These are phyloP conservation scores for Trichogramma evanescens DNA, from an alignment of 2,888 invertebrate genomes.

Conservation along the genomic window DNA sequence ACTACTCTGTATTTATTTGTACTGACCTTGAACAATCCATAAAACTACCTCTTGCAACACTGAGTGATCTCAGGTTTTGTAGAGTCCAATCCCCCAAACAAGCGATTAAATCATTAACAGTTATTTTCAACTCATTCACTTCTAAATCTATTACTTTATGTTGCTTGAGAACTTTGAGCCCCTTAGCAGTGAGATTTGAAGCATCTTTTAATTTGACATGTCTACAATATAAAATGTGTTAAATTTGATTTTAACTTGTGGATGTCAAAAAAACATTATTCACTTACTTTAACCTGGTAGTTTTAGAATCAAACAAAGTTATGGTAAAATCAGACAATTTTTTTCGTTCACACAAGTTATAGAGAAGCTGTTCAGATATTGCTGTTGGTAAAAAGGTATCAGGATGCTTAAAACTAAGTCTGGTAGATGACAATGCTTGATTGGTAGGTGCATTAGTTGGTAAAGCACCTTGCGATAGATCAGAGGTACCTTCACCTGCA, in stretches of 20 bases:
- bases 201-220: constrained; percentile 57
- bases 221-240: constrained; percentile 33
- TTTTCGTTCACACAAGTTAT: constrained; percentile 53
- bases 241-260: not conserved
- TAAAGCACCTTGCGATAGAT: constrained; percentile 22
- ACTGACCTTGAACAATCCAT: constrained; percentile 52
- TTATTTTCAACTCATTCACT: constrained; percentile 54
- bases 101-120: constrained; percentile 57
- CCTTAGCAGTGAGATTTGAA: constrained; percentile 53
- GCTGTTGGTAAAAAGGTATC: constrained; percentile 55
- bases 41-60: constrained; percentile 59
- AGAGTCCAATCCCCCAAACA: constrained; percentile 62
- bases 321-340: constrained; percentile 57
- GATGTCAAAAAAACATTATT: not conserved
- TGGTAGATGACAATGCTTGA: constrained; percentile 29
- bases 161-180: constrained; percentile 55
- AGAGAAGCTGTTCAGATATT: constrained; percentile 55
- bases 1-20: constrained; percentile 15
- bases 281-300: constrained; percentile 53
- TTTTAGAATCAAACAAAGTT: constrained; percentile 55
- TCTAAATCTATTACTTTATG: constrained; percentile 60
- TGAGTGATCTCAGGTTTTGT: constrained; percentile 55
- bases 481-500: constrained; percentile 19
- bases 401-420: constrained; percentile 50
- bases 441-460: constrained; percentile 24